Conservation (phyloP, 2,797 vertebrate species). For the Streptopelia turtur region DNA sequence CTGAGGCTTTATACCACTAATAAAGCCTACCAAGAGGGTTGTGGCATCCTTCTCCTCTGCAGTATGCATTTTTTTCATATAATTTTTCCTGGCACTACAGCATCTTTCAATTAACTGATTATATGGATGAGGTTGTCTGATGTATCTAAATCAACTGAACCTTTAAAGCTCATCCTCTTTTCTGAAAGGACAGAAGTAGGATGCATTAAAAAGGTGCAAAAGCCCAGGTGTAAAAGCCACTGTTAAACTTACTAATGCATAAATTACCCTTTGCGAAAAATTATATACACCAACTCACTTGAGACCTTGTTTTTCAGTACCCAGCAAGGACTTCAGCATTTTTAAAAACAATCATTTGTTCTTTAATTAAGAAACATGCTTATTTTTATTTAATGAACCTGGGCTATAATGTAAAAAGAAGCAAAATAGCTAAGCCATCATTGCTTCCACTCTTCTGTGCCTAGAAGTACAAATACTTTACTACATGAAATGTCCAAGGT, state of each 20-base stretch:
- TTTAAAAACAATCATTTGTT: conserved; percentile 59
- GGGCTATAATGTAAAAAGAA: conserved; percentile 37
- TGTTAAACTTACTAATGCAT: not conserved
- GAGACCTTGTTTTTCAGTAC: conserved; percentile 13
- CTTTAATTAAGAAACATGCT: conserved; percentile 70
- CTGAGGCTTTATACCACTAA: not conserved
- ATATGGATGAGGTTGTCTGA: not conserved
- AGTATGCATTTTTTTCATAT: not conserved
- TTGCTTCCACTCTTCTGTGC: not conserved
- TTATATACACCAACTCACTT: not conserved
- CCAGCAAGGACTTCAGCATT: conserved; percentile 8
- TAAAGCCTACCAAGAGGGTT: not conserved
- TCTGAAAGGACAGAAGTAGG: not conserved
- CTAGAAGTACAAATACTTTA: not conserved
- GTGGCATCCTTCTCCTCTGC: not conserved
- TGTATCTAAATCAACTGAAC: not conserved
- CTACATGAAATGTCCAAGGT: not conserved
- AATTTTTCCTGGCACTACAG: not conserved
- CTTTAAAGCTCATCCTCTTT: not conserved
- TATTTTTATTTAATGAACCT: conserved; percentile 65
- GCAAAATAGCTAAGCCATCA: not conserved
- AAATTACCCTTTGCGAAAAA: conserved; percentile 1
- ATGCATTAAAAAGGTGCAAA: not conserved
- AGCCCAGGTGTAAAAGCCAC: not conserved
- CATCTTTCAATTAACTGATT: not conserved